Base-by-base conservation (phyloP, 2,888 invertebrate species). In the Catocala fraxini region DNA sequence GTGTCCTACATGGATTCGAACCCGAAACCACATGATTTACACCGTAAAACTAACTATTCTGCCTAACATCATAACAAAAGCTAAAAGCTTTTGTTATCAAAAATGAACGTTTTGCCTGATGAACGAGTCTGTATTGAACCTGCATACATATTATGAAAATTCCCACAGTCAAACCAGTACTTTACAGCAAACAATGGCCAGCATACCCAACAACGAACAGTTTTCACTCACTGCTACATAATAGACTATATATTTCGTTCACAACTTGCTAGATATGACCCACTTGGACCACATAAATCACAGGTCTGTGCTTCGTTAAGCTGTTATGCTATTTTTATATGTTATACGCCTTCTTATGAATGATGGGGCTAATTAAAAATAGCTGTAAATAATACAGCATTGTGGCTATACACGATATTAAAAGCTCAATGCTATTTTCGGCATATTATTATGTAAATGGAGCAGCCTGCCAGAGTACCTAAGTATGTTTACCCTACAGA, bases 211-310 rank as follows among this genome's bases (percentile, higher is more conserved):
- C 62, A 65, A 59, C 51, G 11, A 43, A 49, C 15, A 49, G 58
- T 59, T 70, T 71, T 73, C 76, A 73, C 70, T 59, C 49, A 12
- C 48, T 10, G 52, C 55, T 39, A 41, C 56, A 59, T 64, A 76
- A 76, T 71, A 59, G 59, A 33, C 59, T 63, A 56, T 73, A 76
- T 56, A 71, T 56, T 56, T 41, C 42, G 45, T 41, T 39, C 49
- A 47, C 52, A 41, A 13, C 46, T 53, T 43, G 9, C 3, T 12
- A 51, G 33, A 39, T 60, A 49, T 73, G 71, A 71, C 71, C 74
- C 51, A 74, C 51, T 58, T 63, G 48, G 45, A 39, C 6, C 9
- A 11, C 70, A 64, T 70, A 68, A 64, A 46, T 61, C 52, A 70
- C 58, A 5, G 6, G 7, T 34, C 10, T 34, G 33, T 43, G 34